Base-by-base conservation (phyloP, 2,888 invertebrate species). In the Galeruca laticollis region DNA sequence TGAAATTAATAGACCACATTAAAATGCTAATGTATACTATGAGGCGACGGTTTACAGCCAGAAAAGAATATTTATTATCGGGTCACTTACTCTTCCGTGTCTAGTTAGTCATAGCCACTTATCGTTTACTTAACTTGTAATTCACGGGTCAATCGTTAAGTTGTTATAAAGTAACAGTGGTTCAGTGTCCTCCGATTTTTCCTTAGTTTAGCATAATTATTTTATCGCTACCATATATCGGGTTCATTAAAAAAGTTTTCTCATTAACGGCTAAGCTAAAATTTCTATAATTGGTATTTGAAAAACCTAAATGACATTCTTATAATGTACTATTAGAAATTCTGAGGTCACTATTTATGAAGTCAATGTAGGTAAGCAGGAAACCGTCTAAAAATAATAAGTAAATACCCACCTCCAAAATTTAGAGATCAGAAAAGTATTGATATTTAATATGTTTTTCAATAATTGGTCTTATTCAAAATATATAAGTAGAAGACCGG, bases 41-140 rank as follows among this genome's bases (percentile, higher is more conserved):
- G 15, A 60, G 43, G 47, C 47, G 60, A 60, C 31, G 15, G 47
- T 60, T 60, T 31, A 60, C 26, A 15, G 21, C 26, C 31, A 31
- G 47, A 60, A 43, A 60, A 47, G 56, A 57, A 18, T 15, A 60
- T 43, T 60, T 60, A 26, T 43, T 47, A 60, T 47, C 60, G 26
- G 60, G 60, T 60, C 60, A 60, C 43, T 60, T 60, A 60, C 47
- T 47, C 47, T 47, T 60, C 60, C 60, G 60, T 60, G 56, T 57
- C 21, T 56, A 21, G 21, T 43, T 60, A 37, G 60, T 60, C 26
- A n/a, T 60, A 20, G 43, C 5, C 40, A 43, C 43, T 60, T 60
- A 60, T 59, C 40, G 21, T 54, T 26, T n/a, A 26, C 15, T 47
- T 8, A 47, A 47, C 47, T 15, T 15, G 47, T 47, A 47, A 18